A percentile compares a stretch with the other conserved stretches of the same genome.
These are phyloP conservation scores for Zaprionus bogoriensis DNA, from an alignment of 2,888 invertebrate species.

Conservation along the genomic window DNA sequence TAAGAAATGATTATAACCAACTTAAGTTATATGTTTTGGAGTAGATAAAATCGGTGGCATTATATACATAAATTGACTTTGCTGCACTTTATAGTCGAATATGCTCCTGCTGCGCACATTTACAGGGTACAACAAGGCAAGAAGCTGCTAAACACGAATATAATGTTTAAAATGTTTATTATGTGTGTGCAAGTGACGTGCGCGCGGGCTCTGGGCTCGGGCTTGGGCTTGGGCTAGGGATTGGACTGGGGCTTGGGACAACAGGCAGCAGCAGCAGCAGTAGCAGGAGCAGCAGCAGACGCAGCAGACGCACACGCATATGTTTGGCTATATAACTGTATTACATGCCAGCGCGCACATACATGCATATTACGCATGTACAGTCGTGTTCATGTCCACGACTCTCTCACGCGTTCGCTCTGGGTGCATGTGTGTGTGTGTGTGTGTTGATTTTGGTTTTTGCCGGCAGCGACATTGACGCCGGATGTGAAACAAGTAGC, in stretches of 20 bases:
- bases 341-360: conserved; percentile 31
- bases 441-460: conserved; percentile 69
- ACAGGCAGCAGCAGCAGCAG: conserved; percentile 25
- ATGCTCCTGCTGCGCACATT: too few relatives aligned
- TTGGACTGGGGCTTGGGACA: conserved; percentile 26
- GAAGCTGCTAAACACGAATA: conserved; percentile 78
- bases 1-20: too few relatives aligned
- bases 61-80: too few relatives aligned
- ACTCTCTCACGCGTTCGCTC: neutral
- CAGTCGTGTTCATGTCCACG: neutral
- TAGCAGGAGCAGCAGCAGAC: conserved; percentile 8
- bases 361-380: conserved; percentile 3
- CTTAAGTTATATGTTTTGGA: too few relatives aligned
- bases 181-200: conserved; percentile 77
- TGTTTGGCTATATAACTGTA: conserved; percentile 55
- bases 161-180: conserved; percentile 77
- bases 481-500: conserved; percentile 76
- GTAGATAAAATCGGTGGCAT: too few relatives aligned
- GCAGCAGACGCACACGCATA: conserved; percentile 20
- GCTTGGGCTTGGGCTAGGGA: conserved; percentile 16
- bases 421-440: neutral
- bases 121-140: conserved; percentile 40
- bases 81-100: too few relatives aligned
- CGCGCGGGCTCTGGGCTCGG: conserved; percentile 42
- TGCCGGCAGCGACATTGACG: conserved; percentile 64